A percentile compares a stretch with the other conserved stretches of the same genome.
phyloP scores from a whole-genome alignment of 2,888 invertebrate species.

The Sturmia bella region DNA sequence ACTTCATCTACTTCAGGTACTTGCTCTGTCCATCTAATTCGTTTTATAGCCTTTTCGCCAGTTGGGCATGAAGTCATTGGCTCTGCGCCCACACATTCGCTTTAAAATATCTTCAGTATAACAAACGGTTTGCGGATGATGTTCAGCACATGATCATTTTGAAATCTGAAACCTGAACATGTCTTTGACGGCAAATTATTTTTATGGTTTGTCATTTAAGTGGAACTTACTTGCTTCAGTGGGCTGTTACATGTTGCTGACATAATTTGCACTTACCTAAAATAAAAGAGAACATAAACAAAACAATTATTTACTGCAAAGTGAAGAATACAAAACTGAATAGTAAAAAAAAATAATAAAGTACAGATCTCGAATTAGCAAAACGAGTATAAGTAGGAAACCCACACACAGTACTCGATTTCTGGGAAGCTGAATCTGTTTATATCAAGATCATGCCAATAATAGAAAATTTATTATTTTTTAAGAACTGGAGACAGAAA shows the following conservation, averaged over 20 bases:
- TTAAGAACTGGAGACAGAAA: too few relatives aligned
- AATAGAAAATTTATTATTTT: too few relatives aligned
- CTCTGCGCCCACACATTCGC: conserved; percentile 49
- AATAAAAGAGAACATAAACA: neutral
- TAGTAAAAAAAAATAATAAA: too few relatives aligned
- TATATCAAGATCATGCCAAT: too few relatives aligned
- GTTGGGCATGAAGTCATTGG: conserved; percentile 53
- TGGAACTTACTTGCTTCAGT: conserved; percentile 26
- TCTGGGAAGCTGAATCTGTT: too few relatives aligned
- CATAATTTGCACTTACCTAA: conserved; percentile 32
- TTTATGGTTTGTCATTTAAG: conserved; percentile 19
- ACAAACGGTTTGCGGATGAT: neutral
- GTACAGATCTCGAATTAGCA: too few relatives aligned
- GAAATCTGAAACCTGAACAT: conserved; percentile 40
- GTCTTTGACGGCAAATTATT: conserved; percentile 31
- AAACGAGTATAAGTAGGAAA: neutral
- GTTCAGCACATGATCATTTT: conserved; percentile 34
- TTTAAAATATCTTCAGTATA: conserved; percentile 11
- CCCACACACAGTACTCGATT: too few relatives aligned
- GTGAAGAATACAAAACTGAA: neutral
- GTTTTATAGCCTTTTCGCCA: neutral
- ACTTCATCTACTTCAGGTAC: too few relatives aligned
- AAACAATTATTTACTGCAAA: conserved; percentile 8
- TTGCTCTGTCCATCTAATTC: neutral
- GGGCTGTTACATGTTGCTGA: neutral